These are phyloP conservation scores for Dynastes maya DNA, from an alignment of 2,888 invertebrate genomes.

Conservation along the genomic window DNA sequence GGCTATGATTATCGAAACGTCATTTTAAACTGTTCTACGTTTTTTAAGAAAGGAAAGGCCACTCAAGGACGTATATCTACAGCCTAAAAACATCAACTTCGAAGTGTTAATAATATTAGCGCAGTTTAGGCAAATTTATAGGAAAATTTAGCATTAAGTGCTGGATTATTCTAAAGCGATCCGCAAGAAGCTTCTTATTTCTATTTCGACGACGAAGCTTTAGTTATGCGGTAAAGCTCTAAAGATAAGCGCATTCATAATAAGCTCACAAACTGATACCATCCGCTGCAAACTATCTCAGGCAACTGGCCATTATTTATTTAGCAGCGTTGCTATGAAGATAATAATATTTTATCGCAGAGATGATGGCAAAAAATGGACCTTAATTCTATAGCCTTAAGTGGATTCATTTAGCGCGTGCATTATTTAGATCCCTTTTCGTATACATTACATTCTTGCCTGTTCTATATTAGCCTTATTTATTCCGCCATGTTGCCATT, in stretches of 20 bases:
- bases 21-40: no score
- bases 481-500: slow-evolving; percentile 13
- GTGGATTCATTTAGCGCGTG: slow-evolving; percentile 55
- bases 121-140: not conserved
- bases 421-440: slow-evolving; percentile 53
- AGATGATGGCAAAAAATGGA: slow-evolving; percentile 52
- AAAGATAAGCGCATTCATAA: slow-evolving; percentile 45
- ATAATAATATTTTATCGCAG: slow-evolving; percentile 55
- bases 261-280: slow-evolving; percentile 37
- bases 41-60: no score
- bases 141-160: not conserved
- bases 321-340: slow-evolving; percentile 52
- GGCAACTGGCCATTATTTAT: slow-evolving; percentile 54
- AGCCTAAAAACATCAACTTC: no score
- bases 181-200: slow-evolving; percentile 11
- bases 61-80: no score
- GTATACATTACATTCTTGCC: slow-evolving; percentile 28
- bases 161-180: not conserved
- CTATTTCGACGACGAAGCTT: slow-evolving; percentile 13
- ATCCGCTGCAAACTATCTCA: slow-evolving; percentile 51
- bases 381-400: slow-evolving; percentile 54
- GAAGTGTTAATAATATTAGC: not conserved
- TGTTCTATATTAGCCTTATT: not conserved
- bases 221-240: slow-evolving; percentile 43
- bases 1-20: no score